phyloP scores from a whole-genome alignment of 1,140 invertebrate genomes.

The Drosophila asahinai region DNA sequence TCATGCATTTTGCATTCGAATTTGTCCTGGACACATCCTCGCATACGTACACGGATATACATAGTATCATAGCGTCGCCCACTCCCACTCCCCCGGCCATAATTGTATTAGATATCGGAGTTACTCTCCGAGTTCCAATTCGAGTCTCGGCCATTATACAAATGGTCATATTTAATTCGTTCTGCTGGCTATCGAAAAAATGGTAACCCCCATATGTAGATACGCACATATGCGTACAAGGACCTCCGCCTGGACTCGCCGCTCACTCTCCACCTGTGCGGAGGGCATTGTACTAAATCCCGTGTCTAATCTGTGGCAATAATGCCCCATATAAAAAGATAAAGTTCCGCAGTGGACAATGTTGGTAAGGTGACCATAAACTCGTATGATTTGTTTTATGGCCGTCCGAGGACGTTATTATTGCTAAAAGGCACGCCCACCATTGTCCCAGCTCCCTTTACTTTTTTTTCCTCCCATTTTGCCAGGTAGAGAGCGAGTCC shows the following conservation, averaged over 20 bases:
- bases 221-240: constrained; percentile 32
- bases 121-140: constrained; percentile 13
- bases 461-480: neutral
- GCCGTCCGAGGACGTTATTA: constrained; percentile 81
- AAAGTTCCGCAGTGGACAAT: constrained; percentile 77
- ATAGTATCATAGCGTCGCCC: neutral
- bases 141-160: constrained; percentile 72
- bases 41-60: neutral
- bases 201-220: constrained; percentile 28
- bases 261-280: constrained; percentile 13
- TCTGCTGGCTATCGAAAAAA: constrained; percentile 79
- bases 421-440: constrained; percentile 79
- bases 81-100: constrained; percentile 7
- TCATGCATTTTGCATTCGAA: constrained; percentile 78
- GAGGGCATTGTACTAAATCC: constrained; percentile 64
- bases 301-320: constrained; percentile 84
- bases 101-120: constrained; percentile 39
- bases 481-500: constrained; percentile 41
- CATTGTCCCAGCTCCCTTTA: neutral
- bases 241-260: constrained; percentile 10
- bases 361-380: constrained; percentile 76
- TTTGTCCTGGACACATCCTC: constrained; percentile 53
- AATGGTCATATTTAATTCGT: constrained; percentile 84
- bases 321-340: constrained; percentile 83
- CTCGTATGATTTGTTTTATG: constrained; percentile 85